Percentiles rank a stretch among this genome's conserved stretches.
These are phyloP conservation scores for Lomographa bimaculata DNA, from an alignment of 2,888 invertebrate genomes.

Conservation along the genomic window DNA sequence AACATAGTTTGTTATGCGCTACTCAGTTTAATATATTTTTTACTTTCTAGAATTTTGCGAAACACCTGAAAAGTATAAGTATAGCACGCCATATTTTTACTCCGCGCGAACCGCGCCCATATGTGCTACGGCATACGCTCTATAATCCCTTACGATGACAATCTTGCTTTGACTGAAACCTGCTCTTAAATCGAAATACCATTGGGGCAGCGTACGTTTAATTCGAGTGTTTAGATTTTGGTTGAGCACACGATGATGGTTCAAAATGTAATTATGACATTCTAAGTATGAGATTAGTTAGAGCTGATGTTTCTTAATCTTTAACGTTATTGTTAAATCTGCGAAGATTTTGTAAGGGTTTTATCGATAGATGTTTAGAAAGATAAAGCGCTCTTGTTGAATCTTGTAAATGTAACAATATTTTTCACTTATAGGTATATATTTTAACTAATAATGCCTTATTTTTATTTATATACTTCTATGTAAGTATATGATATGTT, in stretches of 20 bases:
- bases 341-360: conserved; percentile 37
- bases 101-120: too few species aligned
- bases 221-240: too few species aligned
- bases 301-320: conserved; percentile 47
- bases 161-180: too few species aligned
- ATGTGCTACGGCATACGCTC: too few species aligned
- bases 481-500: conserved; percentile 8
- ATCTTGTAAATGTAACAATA: conserved; percentile 51
- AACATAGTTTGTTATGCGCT: too few species aligned
- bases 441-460: conserved; percentile 11
- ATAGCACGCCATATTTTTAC: too few species aligned
- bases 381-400: conserved; percentile 16
- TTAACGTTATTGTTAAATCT: conserved; percentile 48
- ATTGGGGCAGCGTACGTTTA: too few species aligned
- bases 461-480: conserved; percentile 8
- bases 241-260: conserved; percentile 3
- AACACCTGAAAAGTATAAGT: too few species aligned
- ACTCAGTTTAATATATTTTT: too few species aligned
- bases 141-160: too few species aligned
- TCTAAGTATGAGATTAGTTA: conserved; percentile 55
- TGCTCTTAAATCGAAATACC: too few species aligned
- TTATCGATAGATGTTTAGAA: conserved; percentile 26
- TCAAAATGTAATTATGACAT: conserved; percentile 31
- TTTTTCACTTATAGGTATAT: conserved; percentile 22
- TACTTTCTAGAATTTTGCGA: too few species aligned